phyloP scores from a whole-genome alignment of 2,888 invertebrate genomes.

The Synanthedon formicaeformis region DNA sequence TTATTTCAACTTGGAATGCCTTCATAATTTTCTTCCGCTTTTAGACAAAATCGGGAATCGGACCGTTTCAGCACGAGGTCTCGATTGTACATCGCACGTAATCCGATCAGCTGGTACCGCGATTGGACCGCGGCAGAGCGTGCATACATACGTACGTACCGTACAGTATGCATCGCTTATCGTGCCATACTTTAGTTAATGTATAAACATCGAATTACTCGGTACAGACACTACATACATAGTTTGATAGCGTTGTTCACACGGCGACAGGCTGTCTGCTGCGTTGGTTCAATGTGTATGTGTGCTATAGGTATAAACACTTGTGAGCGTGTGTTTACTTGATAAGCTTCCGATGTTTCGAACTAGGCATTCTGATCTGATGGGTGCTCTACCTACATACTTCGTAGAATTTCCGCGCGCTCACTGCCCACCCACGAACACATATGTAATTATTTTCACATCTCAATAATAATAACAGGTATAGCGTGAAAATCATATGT shows the following conservation, averaged over 20 bases:
- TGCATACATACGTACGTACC: slow-evolving; percentile 9
- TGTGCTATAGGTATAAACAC: slow-evolving; percentile 31
- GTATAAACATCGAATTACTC: slow-evolving; percentile 51
- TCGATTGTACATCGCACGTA: slow-evolving; percentile 21
- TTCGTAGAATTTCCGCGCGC: slow-evolving; percentile 45
- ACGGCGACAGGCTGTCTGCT: slow-evolving; percentile 68
- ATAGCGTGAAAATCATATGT: no score
- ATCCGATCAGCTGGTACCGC: slow-evolving; percentile 25
- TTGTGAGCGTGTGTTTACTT: slow-evolving; percentile 61
- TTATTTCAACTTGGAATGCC: slow-evolving; percentile 30
- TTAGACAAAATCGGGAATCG: neutral
- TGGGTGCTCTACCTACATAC: slow-evolving; percentile 15
- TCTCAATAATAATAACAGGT: no score
- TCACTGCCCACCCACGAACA: slow-evolving; percentile 43
- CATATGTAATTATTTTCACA: no score
- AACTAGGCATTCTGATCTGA: slow-evolving; percentile 48
- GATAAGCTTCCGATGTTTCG: slow-evolving; percentile 64
- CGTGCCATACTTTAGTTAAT: slow-evolving; percentile 32
- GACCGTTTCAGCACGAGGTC: neutral
- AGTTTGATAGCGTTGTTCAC: slow-evolving; percentile 59
- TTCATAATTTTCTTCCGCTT: neutral
- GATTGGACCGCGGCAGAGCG: slow-evolving; percentile 15
- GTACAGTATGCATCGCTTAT: slow-evolving; percentile 31
- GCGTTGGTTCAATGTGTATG: slow-evolving; percentile 46
- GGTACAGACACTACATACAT: slow-evolving; percentile 36